phyloP scores from a whole-genome alignment of 2,797 vertebrate species.

The Phataginus tetradactyla region DNA sequence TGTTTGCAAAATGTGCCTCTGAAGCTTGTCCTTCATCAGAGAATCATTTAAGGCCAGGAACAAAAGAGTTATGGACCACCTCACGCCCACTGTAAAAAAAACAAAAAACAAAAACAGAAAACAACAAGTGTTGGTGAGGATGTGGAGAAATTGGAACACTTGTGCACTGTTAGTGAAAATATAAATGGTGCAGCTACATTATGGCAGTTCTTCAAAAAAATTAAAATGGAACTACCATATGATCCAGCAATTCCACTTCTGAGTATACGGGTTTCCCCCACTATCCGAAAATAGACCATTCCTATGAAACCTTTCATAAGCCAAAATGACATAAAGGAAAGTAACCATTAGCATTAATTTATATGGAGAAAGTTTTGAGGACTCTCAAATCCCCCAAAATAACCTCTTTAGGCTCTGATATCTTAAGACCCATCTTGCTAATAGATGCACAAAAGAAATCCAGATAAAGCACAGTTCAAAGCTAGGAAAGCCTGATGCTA shows the following conservation, averaged over 20 bases:
- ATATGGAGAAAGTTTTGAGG: background rate
- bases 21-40: background rate
- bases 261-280: background rate
- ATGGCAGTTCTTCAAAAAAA: background rate
- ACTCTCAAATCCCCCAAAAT: background rate
- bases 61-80: background rate
- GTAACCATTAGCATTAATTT: background rate
- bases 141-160: background rate
- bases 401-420: background rate
- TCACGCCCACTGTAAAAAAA: background rate
- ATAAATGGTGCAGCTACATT: background rate
- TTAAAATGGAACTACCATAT: background rate
- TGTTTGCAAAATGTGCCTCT: background rate
- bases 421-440: background rate
- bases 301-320: background rate
- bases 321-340: background rate
- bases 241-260: background rate
- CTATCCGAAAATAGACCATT: background rate
- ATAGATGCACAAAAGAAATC: background rate
- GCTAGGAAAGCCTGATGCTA: background rate
- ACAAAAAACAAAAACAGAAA: background rate
- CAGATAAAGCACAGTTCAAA: background rate
- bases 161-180: too few relatives aligned
- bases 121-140: background rate
- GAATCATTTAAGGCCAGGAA: background rate